Conservation (phyloP, 2,797 vertebrate species). For the Vultur gryphus region DNA sequence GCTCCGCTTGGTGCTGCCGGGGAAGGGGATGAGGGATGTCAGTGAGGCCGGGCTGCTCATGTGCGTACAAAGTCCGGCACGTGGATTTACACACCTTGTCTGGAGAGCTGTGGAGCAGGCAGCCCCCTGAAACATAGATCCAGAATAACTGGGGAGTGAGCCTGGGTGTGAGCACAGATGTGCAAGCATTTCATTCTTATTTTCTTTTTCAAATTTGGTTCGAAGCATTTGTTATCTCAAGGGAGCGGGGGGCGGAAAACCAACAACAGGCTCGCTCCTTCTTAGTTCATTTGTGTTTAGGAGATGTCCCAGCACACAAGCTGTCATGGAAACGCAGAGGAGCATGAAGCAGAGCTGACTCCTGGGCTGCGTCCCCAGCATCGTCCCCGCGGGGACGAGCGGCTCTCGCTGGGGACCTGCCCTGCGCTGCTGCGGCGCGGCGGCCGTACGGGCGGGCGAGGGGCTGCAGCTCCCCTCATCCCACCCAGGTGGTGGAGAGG, state of each 20-base stretch:
- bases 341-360: not conserved
- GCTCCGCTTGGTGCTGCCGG: rapidly evolving
- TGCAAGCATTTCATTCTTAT: not conserved
- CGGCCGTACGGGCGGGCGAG: rapidly evolving
- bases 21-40: not conserved
- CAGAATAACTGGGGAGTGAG: not conserved
- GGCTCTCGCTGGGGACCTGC: not conserved
- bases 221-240: not conserved
- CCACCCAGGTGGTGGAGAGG: not conserved
- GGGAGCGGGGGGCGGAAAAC: rapidly evolving
- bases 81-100: not conserved
- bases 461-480: not conserved
- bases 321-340: not conserved
- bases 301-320: not conserved
- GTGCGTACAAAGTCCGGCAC: not conserved
- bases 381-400: not conserved
- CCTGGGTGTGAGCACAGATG: not conserved
- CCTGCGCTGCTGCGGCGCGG: rapidly evolving
- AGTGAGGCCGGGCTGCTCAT: not conserved
- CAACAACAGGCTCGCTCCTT: not conserved
- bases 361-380: not conserved
- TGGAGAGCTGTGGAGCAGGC: not conserved
- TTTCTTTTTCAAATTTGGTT: not conserved
- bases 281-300: not conserved
- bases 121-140: not conserved